Conservation (phyloP, 2,888 invertebrate genomes). For the Phalera bucephala region DNA sequence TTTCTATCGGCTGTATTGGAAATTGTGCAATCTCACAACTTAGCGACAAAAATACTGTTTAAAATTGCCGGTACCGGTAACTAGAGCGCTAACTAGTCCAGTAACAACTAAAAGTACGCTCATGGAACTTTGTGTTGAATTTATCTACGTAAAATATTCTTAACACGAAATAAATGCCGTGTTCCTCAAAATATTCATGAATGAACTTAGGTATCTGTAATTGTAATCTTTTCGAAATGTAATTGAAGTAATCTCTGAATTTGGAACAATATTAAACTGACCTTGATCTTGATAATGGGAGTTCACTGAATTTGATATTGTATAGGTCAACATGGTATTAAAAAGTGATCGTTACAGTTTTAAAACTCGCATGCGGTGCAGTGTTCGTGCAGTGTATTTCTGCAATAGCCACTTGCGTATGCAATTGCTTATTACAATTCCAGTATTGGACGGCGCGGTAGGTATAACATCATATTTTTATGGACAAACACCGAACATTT, state of each 20-base stretch:
- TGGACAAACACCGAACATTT: slow-evolving; percentile 40
- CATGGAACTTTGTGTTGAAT: no score
- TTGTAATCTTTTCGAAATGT: no score
- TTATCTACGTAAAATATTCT: no score
- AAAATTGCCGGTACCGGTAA: not conserved
- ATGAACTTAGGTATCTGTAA: no score
- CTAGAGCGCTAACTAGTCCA: no score
- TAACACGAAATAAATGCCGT: no score
- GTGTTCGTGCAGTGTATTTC: slow-evolving; percentile 1
- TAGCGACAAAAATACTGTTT: not conserved
- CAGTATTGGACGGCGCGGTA: slow-evolving; percentile 23
- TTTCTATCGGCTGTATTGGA: no score
- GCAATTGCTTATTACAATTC: slow-evolving; percentile 24
- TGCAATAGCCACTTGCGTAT: slow-evolving; percentile 3
- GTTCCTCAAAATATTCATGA: no score
- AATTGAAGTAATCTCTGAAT: not conserved
- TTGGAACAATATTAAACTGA: slow-evolving; percentile 1
- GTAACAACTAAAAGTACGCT: no score
- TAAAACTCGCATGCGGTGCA: not conserved
- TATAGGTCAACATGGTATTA: slow-evolving; percentile 4
- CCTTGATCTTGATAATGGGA: slow-evolving; percentile 19
- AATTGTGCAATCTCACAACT: not conserved
- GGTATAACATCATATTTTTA: slow-evolving; percentile 34
- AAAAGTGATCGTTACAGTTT: slow-evolving; percentile 3
- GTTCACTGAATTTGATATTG: slow-evolving; percentile 13